A percentile compares a stretch with the other conserved stretches of the same genome.
phyloP scores from a whole-genome alignment of 2,113 vertebrate genomes.

The Theropithecus gelada region DNA sequence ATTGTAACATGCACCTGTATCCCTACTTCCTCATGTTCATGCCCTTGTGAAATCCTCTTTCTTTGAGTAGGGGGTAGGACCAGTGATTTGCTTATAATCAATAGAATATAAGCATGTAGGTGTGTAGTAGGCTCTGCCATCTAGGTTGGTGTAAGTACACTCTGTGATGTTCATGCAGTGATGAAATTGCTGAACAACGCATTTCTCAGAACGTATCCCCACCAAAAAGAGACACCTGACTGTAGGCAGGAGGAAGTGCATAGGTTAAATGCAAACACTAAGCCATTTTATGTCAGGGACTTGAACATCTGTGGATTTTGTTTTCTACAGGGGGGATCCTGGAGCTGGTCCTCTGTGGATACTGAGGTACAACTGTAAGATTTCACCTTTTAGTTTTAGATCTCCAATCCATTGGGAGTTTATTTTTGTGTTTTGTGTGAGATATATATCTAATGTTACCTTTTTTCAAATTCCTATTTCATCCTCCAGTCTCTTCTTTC shows the following conservation, averaged over 20 bases:
- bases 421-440: background rate
- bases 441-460: background rate
- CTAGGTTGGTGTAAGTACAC: background rate
- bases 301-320: background rate
- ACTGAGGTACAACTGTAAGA: background rate
- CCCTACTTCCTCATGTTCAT: background rate
- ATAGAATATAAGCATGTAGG: too few relatives aligned
- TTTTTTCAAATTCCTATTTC: background rate
- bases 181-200: background rate
- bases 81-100: background rate
- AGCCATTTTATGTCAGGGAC: background rate
- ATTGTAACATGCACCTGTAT: background rate
- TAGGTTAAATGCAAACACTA: background rate
- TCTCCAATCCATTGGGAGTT: background rate
- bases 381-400: background rate
- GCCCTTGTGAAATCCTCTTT: background rate
- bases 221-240: background rate
- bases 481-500: background rate
- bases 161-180: background rate
- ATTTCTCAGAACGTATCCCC: background rate
- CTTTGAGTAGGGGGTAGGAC: background rate
- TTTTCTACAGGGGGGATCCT: background rate
- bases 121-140: background rate
- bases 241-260: background rate
- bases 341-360: background rate